Evolutionary conservation across 1,140 invertebrate genomes (phyloP).

Genomic region (Lasioglossum albipes): DNA sequence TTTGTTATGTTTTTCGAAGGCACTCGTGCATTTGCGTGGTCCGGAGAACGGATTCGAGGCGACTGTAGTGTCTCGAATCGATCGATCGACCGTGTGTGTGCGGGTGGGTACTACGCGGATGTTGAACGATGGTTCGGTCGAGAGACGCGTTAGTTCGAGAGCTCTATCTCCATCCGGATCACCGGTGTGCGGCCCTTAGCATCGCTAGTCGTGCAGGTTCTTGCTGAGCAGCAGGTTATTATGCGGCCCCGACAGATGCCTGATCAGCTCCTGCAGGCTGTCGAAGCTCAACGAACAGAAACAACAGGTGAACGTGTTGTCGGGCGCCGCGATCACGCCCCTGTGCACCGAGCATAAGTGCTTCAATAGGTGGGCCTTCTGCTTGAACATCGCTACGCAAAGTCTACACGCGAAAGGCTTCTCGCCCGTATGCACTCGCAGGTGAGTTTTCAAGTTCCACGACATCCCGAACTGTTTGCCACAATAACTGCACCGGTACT

Average conservation of each 20-base stretch:
- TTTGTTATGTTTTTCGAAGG: background rate
- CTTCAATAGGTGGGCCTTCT: conserved; percentile 91
- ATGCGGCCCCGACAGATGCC: conserved; percentile 91
- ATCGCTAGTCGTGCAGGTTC: conserved; percentile 86
- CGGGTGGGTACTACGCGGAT: background rate
- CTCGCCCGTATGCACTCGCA: conserved; percentile 91
- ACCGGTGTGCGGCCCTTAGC: conserved; percentile 66
- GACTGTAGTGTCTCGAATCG: background rate
- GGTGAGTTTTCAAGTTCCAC: conserved; percentile 92
- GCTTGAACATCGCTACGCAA: conserved; percentile 93
- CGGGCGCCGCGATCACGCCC: conserved; percentile 88
- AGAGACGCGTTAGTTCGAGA: background rate
- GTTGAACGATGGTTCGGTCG: background rate
- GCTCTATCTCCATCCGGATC: conserved; percentile 33
- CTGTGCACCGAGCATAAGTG: conserved; percentile 92
- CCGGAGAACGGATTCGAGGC: background rate
- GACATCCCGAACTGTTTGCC: conserved; percentile 94
- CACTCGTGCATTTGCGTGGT: background rate
- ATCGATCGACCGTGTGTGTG: background rate
- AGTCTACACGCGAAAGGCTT: conserved; percentile 92
- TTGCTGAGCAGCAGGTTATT: conserved; percentile 92
- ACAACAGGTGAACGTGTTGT: conserved; percentile 89
- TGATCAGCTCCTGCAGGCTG: conserved; percentile 89
- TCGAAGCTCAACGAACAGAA: conserved; percentile 92
- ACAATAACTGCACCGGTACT: conserved; percentile 92